Evolutionary conservation across 1,140 invertebrate species (phyloP), one percentile per base, ranked within the genome.

Genomic region (Popillia japonica): DNA sequence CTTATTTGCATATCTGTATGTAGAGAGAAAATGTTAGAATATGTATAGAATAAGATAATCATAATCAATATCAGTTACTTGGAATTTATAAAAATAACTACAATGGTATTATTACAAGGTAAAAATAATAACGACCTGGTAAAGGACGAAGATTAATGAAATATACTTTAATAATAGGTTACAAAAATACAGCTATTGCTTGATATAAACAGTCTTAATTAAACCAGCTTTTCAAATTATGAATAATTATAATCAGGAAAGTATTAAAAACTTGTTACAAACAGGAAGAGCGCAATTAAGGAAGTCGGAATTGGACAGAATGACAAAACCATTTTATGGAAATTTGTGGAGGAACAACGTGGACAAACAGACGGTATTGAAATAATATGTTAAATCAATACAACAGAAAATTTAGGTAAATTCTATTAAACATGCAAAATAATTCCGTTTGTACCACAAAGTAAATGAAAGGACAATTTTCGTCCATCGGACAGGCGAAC

Each of bases 351-450:
- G 11, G 27, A 68, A 27, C 22, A 34, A 68, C 61, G 20, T 34
- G 7, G 61, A 68, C 61, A 68, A 68, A 68, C 61, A 68, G 61
- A 68, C 27, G 11, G 22, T 68, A 68, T 68, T 68, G 61, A 68
- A 68, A 68, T 68, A 68, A 68, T 68, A 23, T 34, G 61, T 68
- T 68, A 68, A 68, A 68, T 68, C 61, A 68, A 40, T 74, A 40
- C 40, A 74, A 74, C 41, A 74, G 72, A 74, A 74, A 74, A 74
- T 76, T 76, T 76, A 76, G 22, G 23, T 48, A 76, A 44, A 76
- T 34, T 55, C 22, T 44, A 76, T 76, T 48, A 76, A 76, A 76
- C 75, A 76, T 76, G 75, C 40, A 76, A 76, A 76, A 76, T 76
- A 76, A 76, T 76, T 76, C 75, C 75, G 44, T 74, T 44, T 74